Evolutionary conservation across 1,140 invertebrate species (phyloP), one percentile per base, ranked within the genome.

Genomic region (Hypsibius dujardini): DNA sequence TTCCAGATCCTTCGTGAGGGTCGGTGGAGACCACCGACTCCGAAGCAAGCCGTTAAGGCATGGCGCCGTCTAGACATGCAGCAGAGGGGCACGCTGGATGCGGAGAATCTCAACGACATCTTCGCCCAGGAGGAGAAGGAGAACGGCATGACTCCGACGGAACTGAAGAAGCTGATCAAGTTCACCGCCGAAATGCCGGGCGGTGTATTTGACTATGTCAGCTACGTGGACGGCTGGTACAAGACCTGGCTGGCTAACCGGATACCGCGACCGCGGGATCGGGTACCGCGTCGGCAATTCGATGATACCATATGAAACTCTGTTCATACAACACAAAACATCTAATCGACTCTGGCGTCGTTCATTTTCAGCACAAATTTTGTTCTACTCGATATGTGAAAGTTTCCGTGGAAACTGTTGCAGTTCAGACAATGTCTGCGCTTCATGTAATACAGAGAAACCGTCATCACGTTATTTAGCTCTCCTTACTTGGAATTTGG

Each of bases 61-160:
- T 56, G 50, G 50, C 50, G 50, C 7, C 7, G 50, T 7, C n/a
- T 56, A 56, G 50, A 56, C 50, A 56, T 56, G 50, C 7, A 7
- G 50, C 50, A 56, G 50, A 56, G n/a, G 50, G 50, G 50, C 7
- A 56, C 7, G 50, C n/a, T 56, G 7, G n/a, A 56, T n/a, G 50
- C 50, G 50, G 50, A 56, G 50, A 56, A 56, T n/a, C 7, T 56
- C 7, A n/a, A n/a, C 7, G 50, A 56, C n/a, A 56, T 56, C 7
- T 56, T 56, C n/a, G 50, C 50, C n/a, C 50, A 56, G 50, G 50
- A 56, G 50, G 50, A 56, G 50, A 56, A 56, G 50, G 50, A 56
- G 7, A 56, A 56, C 50, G 50, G 50, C 50, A 56, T 56, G 50
- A 7, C 50, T n/a, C 50, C 50, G n/a, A 56, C 50, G 7, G 50